A percentile compares a stretch with the other conserved stretches of the same genome.
phyloP scores from a whole-genome alignment of 2,113 vertebrate genomes.

The Pachyramphus minor region DNA sequence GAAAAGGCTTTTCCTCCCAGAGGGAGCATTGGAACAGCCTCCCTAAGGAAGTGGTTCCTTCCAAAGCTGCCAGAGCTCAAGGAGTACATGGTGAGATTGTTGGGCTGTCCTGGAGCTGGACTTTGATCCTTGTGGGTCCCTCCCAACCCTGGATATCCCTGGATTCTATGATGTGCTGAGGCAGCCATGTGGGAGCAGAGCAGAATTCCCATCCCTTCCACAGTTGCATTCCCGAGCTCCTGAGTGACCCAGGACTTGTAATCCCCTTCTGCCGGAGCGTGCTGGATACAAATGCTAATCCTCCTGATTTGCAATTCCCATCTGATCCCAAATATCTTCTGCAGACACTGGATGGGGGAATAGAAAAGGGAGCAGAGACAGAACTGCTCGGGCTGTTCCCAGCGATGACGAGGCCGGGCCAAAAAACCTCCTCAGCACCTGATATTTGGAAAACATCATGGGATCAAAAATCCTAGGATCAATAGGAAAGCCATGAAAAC shows the following conservation, averaged over 20 bases:
- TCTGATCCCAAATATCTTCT: conserved; percentile 1
- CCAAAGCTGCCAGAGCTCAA: neutral
- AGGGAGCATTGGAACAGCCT: neutral
- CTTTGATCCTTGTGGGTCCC: neutral
- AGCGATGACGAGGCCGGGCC: neutral
- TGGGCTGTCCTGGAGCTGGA: neutral
- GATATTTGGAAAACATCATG: neutral
- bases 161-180: neutral
- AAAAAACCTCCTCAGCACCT: neutral
- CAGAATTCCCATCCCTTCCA: neutral
- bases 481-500: neutral
- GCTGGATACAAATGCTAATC: neutral
- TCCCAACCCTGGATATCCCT: neutral
- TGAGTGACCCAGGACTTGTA: neutral
- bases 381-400: neutral
- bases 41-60: neutral
- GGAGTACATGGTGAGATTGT: neutral
- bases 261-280: neutral
- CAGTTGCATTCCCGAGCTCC: neutral
- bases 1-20: neutral
- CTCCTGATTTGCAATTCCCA: conserved; percentile 1
- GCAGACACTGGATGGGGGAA: neutral
- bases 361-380: neutral
- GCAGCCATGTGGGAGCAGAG: neutral
- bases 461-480: neutral